Conservation (phyloP, 2,888 invertebrate genomes). For the Phortica okadai region DNA sequence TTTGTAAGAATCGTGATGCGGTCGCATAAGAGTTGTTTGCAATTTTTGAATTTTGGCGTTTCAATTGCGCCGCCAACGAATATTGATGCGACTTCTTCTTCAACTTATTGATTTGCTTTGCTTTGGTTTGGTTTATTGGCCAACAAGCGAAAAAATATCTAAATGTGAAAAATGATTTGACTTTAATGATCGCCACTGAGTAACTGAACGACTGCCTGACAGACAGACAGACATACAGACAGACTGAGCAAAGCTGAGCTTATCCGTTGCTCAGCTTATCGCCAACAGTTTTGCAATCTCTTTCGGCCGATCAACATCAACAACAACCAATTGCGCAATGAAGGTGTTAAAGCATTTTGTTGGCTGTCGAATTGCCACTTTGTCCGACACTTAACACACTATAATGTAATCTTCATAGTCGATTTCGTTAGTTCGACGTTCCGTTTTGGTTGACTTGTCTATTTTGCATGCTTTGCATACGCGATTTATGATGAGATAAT, state of each 20-base stretch:
- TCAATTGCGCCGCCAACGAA: constrained; percentile 64
- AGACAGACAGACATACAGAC: not conserved
- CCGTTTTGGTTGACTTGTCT: constrained; percentile 51
- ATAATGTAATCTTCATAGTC: constrained; percentile 44
- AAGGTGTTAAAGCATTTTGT: constrained; percentile 73
- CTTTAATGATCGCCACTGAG: constrained; percentile 75
- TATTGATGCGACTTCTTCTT: constrained; percentile 5
- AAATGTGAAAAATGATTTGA: constrained; percentile 76
- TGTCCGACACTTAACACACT: constrained; percentile 38
- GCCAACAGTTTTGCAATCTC: constrained; percentile 45
- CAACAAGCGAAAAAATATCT: constrained; percentile 53
- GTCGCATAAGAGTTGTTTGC: constrained; percentile 34
- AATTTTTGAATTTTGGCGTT: constrained; percentile 42
- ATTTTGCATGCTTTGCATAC: constrained; percentile 50
- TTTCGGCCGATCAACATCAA: constrained; percentile 38
- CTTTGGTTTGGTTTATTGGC: not conserved
- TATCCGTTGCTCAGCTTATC: constrained; percentile 36
- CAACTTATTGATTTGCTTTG: constrained; percentile 19
- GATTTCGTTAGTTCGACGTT: constrained; percentile 48
- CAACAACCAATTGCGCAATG: constrained; percentile 47
- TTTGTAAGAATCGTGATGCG: constrained; percentile 62
- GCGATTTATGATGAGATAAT: constrained; percentile 32
- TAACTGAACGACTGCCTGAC: constrained; percentile 68
- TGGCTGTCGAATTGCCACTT: constrained; percentile 57
- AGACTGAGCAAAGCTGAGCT: constrained; percentile 19